Evolutionary conservation across 2,797 vertebrate species (phyloP).

Genomic region (Pelodytes ibericus): DNA sequence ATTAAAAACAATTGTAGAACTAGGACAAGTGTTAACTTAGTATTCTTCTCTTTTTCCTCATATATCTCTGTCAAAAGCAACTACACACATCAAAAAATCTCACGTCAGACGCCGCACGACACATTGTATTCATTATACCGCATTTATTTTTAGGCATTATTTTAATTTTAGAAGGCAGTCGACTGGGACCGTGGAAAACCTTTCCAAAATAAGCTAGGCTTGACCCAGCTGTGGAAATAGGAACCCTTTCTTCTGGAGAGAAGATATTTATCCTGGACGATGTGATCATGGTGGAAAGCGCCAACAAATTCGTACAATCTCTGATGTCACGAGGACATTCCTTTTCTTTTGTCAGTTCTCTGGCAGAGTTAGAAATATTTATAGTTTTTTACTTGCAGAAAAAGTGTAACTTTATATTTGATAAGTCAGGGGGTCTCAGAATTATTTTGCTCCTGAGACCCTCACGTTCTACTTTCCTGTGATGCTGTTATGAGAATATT

Average conservation of each 20-base stretch:
- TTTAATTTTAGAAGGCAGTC: background rate
- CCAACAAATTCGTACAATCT: background rate
- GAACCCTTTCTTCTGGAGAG: background rate
- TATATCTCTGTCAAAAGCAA: background rate
- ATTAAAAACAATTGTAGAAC: too few species aligned
- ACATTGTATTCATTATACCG: background rate
- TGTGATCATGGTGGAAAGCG: background rate
- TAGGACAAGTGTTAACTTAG: too few species aligned
- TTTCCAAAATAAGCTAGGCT: background rate
- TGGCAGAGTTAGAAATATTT: background rate
- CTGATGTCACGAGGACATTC: background rate
- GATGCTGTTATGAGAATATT: too few species aligned
- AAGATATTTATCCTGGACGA: constrained; percentile 1
- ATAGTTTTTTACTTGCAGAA: background rate
- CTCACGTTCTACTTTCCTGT: background rate
- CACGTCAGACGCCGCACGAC: background rate
- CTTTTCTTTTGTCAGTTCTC: background rate
- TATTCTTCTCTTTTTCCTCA: too few species aligned
- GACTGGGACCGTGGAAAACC: background rate
- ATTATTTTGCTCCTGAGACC: background rate
- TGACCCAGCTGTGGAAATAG: constrained; percentile 1
- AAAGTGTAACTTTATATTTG: background rate
- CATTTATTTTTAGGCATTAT: background rate
- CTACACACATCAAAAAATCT: background rate
- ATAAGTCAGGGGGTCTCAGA: background rate